phyloP scores from a whole-genome alignment of 2,113 vertebrate genomes.

The Chelonoidis abingdonii region DNA sequence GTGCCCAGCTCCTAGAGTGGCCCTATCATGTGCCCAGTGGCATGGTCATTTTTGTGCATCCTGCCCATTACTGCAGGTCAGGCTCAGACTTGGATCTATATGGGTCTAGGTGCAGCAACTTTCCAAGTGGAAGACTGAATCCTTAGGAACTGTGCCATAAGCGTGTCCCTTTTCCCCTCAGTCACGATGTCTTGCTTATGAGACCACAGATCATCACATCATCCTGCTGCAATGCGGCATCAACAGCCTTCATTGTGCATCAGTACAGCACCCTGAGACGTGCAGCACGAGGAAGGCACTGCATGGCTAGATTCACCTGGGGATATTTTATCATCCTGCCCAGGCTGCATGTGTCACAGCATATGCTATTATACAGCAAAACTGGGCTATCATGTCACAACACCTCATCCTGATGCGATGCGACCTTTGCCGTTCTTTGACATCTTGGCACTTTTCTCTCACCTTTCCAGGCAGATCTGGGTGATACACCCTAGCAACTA shows the following conservation, averaged over 20 bases:
- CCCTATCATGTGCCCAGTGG: not conserved
- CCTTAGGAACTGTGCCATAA: not conserved
- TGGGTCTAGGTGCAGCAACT: too few relatives aligned
- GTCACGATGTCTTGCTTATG: not conserved
- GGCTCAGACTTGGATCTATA: not conserved
- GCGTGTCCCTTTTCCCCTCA: not conserved
- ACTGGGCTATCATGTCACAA: not conserved
- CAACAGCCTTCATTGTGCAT: not conserved
- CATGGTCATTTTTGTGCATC: not conserved
- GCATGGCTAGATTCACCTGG: not conserved
- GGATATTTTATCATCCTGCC: not conserved
- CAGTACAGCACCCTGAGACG: not conserved
- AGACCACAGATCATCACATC: not conserved
- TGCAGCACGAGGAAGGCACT: not conserved
- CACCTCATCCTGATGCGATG: not conserved
- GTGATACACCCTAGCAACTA: too few relatives aligned
- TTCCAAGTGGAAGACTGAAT: not conserved
- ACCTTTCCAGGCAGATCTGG: too few relatives aligned
- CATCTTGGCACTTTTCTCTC: not conserved
- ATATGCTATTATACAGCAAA: accelerated
- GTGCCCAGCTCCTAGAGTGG: not conserved
- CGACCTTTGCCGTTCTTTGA: not conserved
- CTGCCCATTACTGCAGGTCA: not conserved
- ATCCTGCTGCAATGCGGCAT: not conserved
- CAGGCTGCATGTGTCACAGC: not conserved